Conservation (phyloP, 2,113 vertebrate species). For the Bucco capensis region DNA sequence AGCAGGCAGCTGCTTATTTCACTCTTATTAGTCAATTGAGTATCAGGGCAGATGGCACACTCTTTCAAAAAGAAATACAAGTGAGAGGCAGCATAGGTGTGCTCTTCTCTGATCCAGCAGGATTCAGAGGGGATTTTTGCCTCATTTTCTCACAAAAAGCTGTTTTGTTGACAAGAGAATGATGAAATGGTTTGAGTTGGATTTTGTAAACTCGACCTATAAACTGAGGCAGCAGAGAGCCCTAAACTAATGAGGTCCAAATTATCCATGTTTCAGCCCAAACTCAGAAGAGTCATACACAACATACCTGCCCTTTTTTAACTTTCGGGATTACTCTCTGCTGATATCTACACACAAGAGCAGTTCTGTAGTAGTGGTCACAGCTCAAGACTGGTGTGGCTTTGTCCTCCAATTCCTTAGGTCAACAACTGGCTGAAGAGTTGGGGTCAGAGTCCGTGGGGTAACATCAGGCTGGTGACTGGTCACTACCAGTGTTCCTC, state of each 20-base stretch:
- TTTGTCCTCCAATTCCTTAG: background rate
- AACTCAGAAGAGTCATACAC: background rate
- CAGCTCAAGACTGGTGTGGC: background rate
- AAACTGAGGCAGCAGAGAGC: background rate
- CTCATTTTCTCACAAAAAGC: background rate
- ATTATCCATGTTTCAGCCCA: background rate
- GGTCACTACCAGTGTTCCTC: background rate
- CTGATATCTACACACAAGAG: background rate
- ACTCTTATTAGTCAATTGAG: background rate
- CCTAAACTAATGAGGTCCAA: background rate
- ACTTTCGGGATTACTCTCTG: background rate
- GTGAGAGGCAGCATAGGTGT: background rate
- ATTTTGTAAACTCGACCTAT: background rate
- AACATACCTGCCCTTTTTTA: background rate
- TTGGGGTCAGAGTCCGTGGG: background rate
- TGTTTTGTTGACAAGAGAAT: background rate
- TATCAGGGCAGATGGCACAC: background rate
- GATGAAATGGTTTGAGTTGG: background rate
- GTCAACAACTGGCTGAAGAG: background rate
- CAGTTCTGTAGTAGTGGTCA: background rate
- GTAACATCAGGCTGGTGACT: background rate
- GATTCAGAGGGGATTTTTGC: background rate
- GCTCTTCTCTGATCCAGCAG: background rate
- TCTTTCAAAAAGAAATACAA: background rate
- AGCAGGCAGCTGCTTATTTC: conserved; percentile 13